A percentile compares a stretch with the other conserved stretches of the same genome.
These are phyloP conservation scores for Antennarius striatus DNA, from an alignment of 2,113 vertebrate genomes.

Conservation along the genomic window DNA sequence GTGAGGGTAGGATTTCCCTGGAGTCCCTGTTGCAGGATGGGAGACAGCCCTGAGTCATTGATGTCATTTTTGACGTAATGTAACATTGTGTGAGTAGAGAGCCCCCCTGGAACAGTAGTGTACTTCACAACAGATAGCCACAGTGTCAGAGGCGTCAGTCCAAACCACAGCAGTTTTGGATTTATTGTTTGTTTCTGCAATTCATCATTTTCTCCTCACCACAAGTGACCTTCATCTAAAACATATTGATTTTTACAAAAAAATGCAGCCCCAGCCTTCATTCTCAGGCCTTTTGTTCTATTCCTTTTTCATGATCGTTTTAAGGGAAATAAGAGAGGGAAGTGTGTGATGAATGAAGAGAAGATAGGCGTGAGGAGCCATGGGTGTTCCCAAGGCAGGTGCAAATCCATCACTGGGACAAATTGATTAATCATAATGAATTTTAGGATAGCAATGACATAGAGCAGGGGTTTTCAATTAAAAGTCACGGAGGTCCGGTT, in stretches of 20 bases:
- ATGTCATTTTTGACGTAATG: slow-evolving; percentile 47
- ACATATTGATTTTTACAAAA: slow-evolving; percentile 8
- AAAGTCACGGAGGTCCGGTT: too few species aligned
- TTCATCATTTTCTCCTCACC: background rate
- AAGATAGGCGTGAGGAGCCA: background rate
- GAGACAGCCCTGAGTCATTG: slow-evolving; percentile 66
- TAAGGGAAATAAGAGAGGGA: background rate
- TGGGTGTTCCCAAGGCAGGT: slow-evolving; percentile 23
- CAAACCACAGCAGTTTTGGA: background rate
- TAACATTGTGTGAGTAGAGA: slow-evolving; percentile 15
- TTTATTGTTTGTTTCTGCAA: background rate
- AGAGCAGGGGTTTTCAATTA: too few species aligned
- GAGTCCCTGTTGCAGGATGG: slow-evolving; percentile 19
- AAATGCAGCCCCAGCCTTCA: background rate
- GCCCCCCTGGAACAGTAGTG: slow-evolving; percentile 10
- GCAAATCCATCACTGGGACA: slow-evolving; percentile 44
- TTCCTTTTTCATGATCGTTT: background rate
- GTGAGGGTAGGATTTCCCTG: slow-evolving; percentile 46
- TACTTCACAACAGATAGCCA: background rate
- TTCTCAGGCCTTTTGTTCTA: background rate
- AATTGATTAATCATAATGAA: slow-evolving; percentile 22
- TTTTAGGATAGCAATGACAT: slow-evolving; percentile 23
- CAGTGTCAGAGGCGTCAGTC: background rate
- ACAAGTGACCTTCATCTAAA: background rate
- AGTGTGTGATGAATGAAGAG: background rate